Evolutionary conservation across 2,113 vertebrate genomes (phyloP).

Genomic region (Origma solitaria): DNA sequence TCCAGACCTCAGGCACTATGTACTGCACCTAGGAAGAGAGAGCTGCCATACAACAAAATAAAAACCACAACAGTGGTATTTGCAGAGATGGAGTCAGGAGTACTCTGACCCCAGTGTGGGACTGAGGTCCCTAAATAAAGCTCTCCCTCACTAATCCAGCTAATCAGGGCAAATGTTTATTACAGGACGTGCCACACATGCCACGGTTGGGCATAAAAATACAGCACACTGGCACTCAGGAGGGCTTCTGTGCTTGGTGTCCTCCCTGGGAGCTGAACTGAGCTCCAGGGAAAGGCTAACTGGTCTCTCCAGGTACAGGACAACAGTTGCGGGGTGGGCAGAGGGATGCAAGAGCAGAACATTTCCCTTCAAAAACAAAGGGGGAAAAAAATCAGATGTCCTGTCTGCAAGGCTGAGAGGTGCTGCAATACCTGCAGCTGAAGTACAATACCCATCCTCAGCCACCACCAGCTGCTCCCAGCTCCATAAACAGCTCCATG

Average conservation of each 20-base stretch:
- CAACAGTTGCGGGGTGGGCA: neutral
- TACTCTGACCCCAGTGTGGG: neutral
- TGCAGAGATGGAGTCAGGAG: neutral
- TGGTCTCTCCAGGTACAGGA: accelerated
- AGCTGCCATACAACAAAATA: neutral
- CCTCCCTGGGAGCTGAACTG: neutral
- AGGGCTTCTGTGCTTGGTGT: neutral
- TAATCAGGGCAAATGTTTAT: slow-evolving; percentile 2
- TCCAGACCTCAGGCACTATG: neutral
- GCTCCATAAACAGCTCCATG: neutral
- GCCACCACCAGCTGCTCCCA: neutral
- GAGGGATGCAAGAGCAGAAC: neutral
- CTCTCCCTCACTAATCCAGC: slow-evolving; percentile 19
- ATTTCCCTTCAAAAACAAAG: neutral
- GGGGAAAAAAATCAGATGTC: neutral
- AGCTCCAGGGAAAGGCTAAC: neutral
- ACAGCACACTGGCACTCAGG: neutral
- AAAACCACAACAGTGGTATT: neutral
- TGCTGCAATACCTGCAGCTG: accelerated
- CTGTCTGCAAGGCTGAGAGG: neutral
- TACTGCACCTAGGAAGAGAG: neutral
- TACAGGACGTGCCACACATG: neutral
- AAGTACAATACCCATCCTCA: neutral
- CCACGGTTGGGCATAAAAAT: neutral
- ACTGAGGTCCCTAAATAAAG: slow-evolving; percentile 27